These are phyloP conservation scores for Chrysolina haemoptera DNA, from an alignment of 2,888 invertebrate species.

Conservation along the genomic window DNA sequence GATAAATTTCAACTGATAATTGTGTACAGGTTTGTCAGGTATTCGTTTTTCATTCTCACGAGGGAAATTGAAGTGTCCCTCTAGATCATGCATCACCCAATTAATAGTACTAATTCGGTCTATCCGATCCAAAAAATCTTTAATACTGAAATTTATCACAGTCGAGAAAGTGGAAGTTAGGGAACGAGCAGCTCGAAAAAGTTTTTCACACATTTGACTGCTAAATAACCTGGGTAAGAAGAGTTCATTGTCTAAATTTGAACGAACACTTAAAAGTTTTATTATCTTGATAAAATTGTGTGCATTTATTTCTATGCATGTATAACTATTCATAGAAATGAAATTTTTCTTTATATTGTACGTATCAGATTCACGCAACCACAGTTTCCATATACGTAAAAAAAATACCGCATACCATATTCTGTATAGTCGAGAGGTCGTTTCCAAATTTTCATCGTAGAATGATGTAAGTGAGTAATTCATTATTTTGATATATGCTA, in stretches of 20 bases:
- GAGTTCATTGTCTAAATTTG: neutral
- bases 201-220: constrained; percentile 36
- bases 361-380: neutral
- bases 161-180: constrained; percentile 22
- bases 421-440: neutral
- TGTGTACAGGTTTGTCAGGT: too few species aligned
- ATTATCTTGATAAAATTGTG: constrained; percentile 26
- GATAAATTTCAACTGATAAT: too few species aligned
- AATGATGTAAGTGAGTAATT: constrained; percentile 1
- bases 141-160: constrained; percentile 39
- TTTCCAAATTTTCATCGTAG: neutral
- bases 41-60: constrained; percentile 6
- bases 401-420: neutral
- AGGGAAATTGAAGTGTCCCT: constrained; percentile 27
- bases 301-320: constrained; percentile 41
- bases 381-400: neutral
- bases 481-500: neutral
- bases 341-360: constrained; percentile 1
- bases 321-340: constrained; percentile 34
- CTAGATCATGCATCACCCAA: constrained; percentile 20
- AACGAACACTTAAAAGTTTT: neutral
- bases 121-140: constrained; percentile 29
- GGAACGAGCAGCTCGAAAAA: neutral
- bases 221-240: constrained; percentile 18
- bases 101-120: constrained; percentile 27